Base-by-base conservation (phyloP, 2,888 invertebrate species). In the Nemoura dubitans region DNA sequence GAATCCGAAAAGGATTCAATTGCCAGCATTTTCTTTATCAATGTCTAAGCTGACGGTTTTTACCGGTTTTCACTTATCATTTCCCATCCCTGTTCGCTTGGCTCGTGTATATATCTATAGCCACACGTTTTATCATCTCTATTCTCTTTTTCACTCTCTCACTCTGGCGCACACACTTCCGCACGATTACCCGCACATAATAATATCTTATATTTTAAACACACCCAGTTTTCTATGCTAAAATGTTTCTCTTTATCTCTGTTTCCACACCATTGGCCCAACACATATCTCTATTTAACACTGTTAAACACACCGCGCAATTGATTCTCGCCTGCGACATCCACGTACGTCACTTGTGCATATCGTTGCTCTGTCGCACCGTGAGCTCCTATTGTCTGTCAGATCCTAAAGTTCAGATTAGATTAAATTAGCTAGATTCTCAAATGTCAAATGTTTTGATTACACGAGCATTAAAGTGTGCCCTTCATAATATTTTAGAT, bases 351-450 rank as follows among this genome's bases (percentile, higher is more conserved):
- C 78, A 26, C n/a, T 28, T 28, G 0, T 78, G 25, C 14, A 28
- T 83, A 42, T 42, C 83, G 36, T 42, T 42, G 5, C 43, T 42
- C 42, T 84, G 59, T 84, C 84, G 26, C 59, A 26, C 25, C 83
- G 83, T 42, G n/a, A n/a, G n/a, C 42, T 84, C 27, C 84, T 21
- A 76, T 84, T 84, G 84, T 84, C 84, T 84, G 84, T 84, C 84
- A 84, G 84, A 28, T 84, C n/a, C 84, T 59, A 84, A 84, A 84
- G 84, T 84, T 84, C 84, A 84, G 84, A 84, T 84, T 84, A 84
- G 84, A 84, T 84, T 84, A 84, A 84, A 84, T 84, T 84, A 84
- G 84, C 84, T 59, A 84, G 84, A 43, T 84, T 84, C 84, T 84
- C 59, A 84, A 84, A 84, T 84, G 84, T 84, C 84, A 84, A 84